Conservation (phyloP, 2,888 invertebrate species). For the Agonopterix alstromeriana region DNA sequence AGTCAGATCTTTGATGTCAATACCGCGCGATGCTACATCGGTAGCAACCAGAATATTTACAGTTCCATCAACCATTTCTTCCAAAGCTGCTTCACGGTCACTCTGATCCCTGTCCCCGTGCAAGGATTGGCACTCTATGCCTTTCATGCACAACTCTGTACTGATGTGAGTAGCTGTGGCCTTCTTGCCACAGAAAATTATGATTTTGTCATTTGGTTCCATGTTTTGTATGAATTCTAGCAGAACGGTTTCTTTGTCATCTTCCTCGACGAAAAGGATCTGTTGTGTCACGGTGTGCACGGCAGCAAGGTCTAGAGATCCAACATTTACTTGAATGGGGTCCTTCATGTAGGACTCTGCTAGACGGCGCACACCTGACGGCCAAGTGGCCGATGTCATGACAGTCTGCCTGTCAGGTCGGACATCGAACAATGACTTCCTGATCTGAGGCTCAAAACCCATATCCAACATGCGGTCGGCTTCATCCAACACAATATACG, state of each 20-base stretch:
- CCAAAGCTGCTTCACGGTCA: constrained; percentile 88
- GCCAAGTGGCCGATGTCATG: constrained; percentile 99
- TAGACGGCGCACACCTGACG: constrained; percentile 88
- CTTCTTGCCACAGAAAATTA: constrained; percentile 94
- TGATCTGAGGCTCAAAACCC: constrained; percentile 93
- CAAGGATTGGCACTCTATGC: constrained; percentile 85
- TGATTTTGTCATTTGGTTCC: constrained; percentile 86
- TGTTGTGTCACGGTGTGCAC: constrained; percentile 91
- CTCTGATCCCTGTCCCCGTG: constrained; percentile 92
- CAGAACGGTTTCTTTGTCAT: constrained; percentile 80
- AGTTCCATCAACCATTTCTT: constrained; percentile 86
- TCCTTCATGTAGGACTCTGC: constrained; percentile 92
- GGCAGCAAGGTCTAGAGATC: constrained; percentile 91
- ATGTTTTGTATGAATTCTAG: constrained; percentile 83
- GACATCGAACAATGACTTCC: constrained; percentile 86
- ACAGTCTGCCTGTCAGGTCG: constrained; percentile 95
- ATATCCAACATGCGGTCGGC: constrained; percentile 92
- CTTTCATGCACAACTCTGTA: constrained; percentile 84
- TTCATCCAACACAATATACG: constrained; percentile 95
- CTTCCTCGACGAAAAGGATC: constrained; percentile 84
- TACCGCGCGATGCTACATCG: constrained; percentile 95
- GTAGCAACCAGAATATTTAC: constrained; percentile 93
- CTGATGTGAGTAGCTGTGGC: constrained; percentile 88
- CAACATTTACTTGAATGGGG: constrained; percentile 94
- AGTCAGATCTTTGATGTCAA: constrained; percentile 93